Conservation (phyloP, 2,113 vertebrate genomes). For the Nothobranchius kuhntae region DNA sequence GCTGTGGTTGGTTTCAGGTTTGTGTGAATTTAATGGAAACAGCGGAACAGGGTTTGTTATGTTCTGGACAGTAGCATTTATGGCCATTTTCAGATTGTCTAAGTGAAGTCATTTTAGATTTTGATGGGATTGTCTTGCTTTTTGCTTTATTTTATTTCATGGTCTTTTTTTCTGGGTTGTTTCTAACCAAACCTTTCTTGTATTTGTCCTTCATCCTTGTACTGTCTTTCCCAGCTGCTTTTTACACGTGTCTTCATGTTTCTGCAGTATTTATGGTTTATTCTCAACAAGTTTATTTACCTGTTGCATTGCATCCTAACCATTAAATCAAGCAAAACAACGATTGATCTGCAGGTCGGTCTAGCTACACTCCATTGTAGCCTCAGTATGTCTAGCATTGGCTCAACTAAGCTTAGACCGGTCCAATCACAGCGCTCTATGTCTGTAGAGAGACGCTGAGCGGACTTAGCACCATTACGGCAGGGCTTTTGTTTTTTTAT, state of each 20-base stretch:
- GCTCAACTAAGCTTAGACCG: no score
- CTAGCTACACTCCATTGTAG: no score
- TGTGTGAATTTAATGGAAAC: conserved; percentile 27
- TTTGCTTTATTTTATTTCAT: not conserved
- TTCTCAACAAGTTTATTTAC: no score
- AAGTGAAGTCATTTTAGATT: not conserved
- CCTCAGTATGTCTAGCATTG: no score
- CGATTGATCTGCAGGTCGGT: no score
- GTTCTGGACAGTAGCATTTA: not conserved
- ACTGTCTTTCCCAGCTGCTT: not conserved
- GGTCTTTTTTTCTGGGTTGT: not conserved
- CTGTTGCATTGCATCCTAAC: no score
- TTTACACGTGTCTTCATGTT: not conserved
- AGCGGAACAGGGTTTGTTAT: conserved; percentile 2
- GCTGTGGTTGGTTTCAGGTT: conserved; percentile 22
- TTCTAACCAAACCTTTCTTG: not conserved
- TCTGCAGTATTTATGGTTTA: not conserved
- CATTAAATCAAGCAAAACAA: no score
- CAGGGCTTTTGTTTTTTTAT: no score
- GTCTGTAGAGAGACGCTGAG: no score
- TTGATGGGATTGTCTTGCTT: not conserved
- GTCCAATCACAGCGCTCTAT: no score
- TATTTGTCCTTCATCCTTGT: not conserved
- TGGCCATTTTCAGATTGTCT: not conserved
- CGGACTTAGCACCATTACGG: no score